Evolutionary conservation across 2,113 vertebrate genomes (phyloP).

Genomic region (Edolisoma coerulescens): DNA sequence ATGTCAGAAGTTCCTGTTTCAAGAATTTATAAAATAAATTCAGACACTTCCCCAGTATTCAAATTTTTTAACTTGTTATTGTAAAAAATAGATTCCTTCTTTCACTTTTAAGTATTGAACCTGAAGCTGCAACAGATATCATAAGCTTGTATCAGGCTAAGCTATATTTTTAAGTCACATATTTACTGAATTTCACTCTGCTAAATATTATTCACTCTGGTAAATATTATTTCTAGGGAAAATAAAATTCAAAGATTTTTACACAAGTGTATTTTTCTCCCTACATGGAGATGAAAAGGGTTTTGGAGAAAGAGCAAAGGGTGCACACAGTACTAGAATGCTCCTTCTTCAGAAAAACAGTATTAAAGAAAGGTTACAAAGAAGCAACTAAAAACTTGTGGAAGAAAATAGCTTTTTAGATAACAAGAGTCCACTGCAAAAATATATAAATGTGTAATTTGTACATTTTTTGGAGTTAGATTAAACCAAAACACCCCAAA

Average conservation of each 20-base stretch:
- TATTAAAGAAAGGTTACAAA: background rate
- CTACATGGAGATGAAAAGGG: background rate
- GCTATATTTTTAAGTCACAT: background rate
- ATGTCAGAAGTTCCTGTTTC: background rate
- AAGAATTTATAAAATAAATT: background rate
- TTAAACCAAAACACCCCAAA: background rate
- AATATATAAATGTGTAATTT: background rate
- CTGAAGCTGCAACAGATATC: background rate
- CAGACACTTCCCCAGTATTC: accelerated
- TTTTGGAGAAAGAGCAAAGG: background rate
- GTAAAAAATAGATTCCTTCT: background rate
- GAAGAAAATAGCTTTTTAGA: background rate
- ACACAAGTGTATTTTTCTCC: background rate
- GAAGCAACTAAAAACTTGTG: background rate
- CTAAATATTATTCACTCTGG: background rate
- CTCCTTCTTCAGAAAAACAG: background rate
- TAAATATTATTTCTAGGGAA: background rate
- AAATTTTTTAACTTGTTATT: background rate
- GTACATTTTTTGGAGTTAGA: background rate
- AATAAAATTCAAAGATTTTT: background rate
- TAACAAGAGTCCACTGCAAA: background rate
- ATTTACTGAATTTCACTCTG: background rate
- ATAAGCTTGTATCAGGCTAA: background rate
- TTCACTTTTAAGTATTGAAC: background rate
- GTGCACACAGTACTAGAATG: background rate